Conservation (phyloP, 2,888 invertebrate species). For the Lochmaea crataegi region DNA sequence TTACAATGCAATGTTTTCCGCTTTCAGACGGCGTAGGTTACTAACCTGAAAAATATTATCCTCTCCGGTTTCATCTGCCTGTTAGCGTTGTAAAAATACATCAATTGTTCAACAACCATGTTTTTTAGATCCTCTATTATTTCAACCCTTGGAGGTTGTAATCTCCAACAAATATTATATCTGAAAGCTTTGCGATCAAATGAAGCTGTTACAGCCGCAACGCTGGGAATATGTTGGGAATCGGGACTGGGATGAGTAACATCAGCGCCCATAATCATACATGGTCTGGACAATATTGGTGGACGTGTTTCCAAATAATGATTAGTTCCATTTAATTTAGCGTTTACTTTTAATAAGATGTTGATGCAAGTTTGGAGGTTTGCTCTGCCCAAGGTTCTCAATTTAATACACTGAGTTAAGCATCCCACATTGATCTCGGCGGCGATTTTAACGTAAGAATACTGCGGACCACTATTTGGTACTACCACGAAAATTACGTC, state of each 20-base stretch:
- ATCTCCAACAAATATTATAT: constrained; percentile 81
- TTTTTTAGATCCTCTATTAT: constrained; percentile 79
- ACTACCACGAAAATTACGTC: constrained; percentile 74
- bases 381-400: constrained; percentile 66
- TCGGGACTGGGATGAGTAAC: constrained; percentile 93
- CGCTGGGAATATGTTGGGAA: constrained; percentile 72
- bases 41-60: constrained; percentile 85
- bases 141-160: constrained; percentile 81
- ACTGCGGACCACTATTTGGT: constrained; percentile 62
- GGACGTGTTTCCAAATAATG: constrained; percentile 65
- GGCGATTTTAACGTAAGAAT: constrained; percentile 71
- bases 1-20: not conserved
- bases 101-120: constrained; percentile 69
- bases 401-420: constrained; percentile 80
- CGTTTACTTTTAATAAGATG: constrained; percentile 79
- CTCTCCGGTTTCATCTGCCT: constrained; percentile 68
- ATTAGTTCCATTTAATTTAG: constrained; percentile 87
- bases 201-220: constrained; percentile 82
- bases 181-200: constrained; percentile 74
- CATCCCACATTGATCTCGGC: constrained; percentile 77
- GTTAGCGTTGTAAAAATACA: constrained; percentile 67
- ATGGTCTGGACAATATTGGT: constrained; percentile 62
- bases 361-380: constrained; percentile 75
- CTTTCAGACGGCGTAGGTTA: constrained; percentile 56
- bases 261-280: constrained; percentile 82